Conservation (phyloP, 1,140 invertebrate genomes). For the Drosophila tani region DNA sequence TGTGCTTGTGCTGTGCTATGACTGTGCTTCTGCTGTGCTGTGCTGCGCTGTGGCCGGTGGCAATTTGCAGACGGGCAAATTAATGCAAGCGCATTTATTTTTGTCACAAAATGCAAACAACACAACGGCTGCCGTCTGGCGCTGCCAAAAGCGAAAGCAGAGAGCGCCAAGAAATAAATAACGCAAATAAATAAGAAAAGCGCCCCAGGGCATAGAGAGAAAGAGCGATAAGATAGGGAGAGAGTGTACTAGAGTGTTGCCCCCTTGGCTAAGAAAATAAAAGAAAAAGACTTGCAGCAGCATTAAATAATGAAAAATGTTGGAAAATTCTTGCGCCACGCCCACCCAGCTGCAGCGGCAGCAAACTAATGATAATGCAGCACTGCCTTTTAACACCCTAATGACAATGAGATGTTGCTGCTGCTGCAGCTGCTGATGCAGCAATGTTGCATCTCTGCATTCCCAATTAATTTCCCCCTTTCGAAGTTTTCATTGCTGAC, state of each 20-base stretch:
- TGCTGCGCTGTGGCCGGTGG: slow-evolving; percentile 57
- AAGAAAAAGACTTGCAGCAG: slow-evolving; percentile 16
- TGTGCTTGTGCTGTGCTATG: slow-evolving; percentile 1
- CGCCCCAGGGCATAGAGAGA: slow-evolving; percentile 60
- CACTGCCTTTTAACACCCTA: slow-evolving; percentile 58
- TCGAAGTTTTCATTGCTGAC: slow-evolving; percentile 31
- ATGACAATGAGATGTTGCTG: slow-evolving; percentile 70
- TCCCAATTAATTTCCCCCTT: slow-evolving; percentile 56
- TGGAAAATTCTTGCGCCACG: slow-evolving; percentile 56
- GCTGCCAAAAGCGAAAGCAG: slow-evolving; percentile 80
- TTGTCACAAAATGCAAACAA: slow-evolving; percentile 81
- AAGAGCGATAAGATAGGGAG: slow-evolving; percentile 35
- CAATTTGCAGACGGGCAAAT: slow-evolving; percentile 80
- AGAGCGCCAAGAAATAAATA: slow-evolving; percentile 78
- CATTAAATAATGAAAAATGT: slow-evolving; percentile 70
- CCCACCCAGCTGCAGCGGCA: slow-evolving; percentile 34
- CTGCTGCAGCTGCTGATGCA: slow-evolving; percentile 12
- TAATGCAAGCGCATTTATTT: slow-evolving; percentile 81
- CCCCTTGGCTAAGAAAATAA: slow-evolving; percentile 11
- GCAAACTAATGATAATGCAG: slow-evolving; percentile 65
- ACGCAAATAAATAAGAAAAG: slow-evolving; percentile 83
- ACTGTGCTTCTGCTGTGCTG: too few relatives aligned
- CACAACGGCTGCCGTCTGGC: slow-evolving; percentile 70
- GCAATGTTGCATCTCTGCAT: slow-evolving; percentile 39
- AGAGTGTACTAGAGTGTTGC: slow-evolving; percentile 23